Conservation (phyloP, 1,140 invertebrate genomes). For the Metaphire vulgaris region DNA sequence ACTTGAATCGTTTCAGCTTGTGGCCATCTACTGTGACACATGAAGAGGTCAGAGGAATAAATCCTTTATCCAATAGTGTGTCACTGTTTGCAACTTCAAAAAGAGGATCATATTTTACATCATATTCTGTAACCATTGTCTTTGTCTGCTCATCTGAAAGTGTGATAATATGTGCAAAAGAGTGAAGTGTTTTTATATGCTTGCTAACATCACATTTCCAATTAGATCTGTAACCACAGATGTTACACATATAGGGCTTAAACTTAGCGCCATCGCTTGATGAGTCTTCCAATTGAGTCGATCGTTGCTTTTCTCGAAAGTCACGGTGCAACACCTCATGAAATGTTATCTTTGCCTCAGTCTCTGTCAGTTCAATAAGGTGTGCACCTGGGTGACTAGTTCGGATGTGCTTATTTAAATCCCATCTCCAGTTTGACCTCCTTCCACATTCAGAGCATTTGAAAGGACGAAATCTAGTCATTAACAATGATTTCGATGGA, state of each 20-base stretch:
- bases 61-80: not conserved
- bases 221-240: conserved; percentile 84
- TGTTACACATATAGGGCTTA: conserved; percentile 81
- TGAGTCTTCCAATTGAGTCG: not conserved
- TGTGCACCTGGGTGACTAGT: conserved; percentile 38
- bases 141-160: conserved; percentile 13
- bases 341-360: conserved; percentile 48
- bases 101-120: not conserved
- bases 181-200: conserved; percentile 34
- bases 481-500: not conserved
- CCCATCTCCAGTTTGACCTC: conserved; percentile 73
- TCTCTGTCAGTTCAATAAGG: conserved; percentile 41
- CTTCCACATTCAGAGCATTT: conserved; percentile 88
- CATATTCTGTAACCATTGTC: conserved; percentile 17
- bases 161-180: not conserved
- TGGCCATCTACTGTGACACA: conserved; percentile 15
- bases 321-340: conserved; percentile 40
- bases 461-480: conserved; percentile 62
- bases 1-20: conserved; percentile 41
- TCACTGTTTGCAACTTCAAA: not conserved
- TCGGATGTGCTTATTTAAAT: conserved; percentile 50
- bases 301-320: not conserved
- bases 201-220: conserved; percentile 88
- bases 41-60: not conserved
- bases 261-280: not conserved